Percentiles rank a stretch among this genome's conserved stretches.
phyloP scores from a whole-genome alignment of 2,113 vertebrate genomes.

The Erythrolamprus reginae region DNA sequence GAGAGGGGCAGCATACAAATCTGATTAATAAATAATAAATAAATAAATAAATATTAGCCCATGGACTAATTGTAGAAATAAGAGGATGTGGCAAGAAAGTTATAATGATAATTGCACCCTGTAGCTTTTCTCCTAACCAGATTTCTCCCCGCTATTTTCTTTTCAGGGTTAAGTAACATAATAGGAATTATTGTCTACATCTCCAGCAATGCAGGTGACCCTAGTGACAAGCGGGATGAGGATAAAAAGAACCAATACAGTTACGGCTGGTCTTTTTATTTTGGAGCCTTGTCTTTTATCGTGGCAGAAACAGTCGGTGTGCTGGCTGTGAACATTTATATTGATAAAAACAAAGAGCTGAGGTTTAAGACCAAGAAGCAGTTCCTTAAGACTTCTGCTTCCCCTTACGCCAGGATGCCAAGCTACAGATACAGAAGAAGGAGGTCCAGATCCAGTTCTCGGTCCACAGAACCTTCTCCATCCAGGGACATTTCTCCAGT shows the following conservation, averaged over 20 bases:
- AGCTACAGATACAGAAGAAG: slow-evolving; percentile 90
- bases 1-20: no score
- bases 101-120: background rate
- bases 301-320: slow-evolving; percentile 95
- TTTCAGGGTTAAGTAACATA: slow-evolving; percentile 93
- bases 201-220: slow-evolving; percentile 96
- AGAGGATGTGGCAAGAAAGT: background rate
- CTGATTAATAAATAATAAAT: no score
- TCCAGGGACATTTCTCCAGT: slow-evolving; percentile 86
- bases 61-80: background rate
- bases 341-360: slow-evolving; percentile 93
- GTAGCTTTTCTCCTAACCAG: slow-evolving; percentile 5
- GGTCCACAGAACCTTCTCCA: slow-evolving; percentile 85
- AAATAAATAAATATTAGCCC: no score
- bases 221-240: slow-evolving; percentile 89
- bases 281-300: slow-evolving; percentile 95
- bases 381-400: slow-evolving; percentile 88
- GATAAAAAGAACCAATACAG: slow-evolving; percentile 96
- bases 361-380: slow-evolving; percentile 85
- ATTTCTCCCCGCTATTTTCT: slow-evolving; percentile 27
- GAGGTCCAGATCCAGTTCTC: slow-evolving; percentile 86
- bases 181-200: slow-evolving; percentile 99
- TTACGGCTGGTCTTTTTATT: slow-evolving; percentile 98
- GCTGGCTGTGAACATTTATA: slow-evolving; percentile 96
- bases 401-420: slow-evolving; percentile 94